phyloP scores from a whole-genome alignment of 1,140 invertebrate genomes.

The Euschistus heros region DNA sequence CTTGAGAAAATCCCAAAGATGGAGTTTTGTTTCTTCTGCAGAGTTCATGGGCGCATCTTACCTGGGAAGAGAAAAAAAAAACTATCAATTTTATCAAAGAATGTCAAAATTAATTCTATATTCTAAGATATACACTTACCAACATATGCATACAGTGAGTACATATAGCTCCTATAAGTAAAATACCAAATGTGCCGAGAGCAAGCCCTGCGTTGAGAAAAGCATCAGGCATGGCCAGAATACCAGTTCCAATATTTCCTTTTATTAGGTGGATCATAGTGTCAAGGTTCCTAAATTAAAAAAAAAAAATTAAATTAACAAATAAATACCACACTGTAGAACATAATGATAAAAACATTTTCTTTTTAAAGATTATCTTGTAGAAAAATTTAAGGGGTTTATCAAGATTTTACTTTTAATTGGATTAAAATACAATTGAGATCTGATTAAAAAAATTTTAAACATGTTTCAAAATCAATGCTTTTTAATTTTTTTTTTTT shows the following conservation, averaged over 20 bases:
- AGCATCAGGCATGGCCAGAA: constrained; percentile 73
- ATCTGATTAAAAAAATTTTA: not conserved
- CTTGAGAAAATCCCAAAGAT: constrained; percentile 58
- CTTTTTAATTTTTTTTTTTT: too few species aligned
- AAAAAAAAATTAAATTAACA: not conserved
- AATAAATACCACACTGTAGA: not conserved
- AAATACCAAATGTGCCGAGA: constrained; percentile 55
- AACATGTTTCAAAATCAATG: not conserved
- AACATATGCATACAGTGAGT: constrained; percentile 83
- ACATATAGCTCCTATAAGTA: constrained; percentile 65
- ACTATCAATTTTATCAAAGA: too few species aligned
- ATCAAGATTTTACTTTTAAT: not conserved
- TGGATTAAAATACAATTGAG: not conserved
- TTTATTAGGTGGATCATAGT: constrained; percentile 70
- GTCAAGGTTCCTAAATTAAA: constrained; percentile 51
- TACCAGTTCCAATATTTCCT: constrained; percentile 75
- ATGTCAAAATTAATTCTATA: too few species aligned
- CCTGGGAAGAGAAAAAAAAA: constrained; percentile 30
- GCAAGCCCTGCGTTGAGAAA: constrained; percentile 69
- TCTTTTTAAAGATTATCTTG: not conserved
- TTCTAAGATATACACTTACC: constrained; percentile 39
- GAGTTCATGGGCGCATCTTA: constrained; percentile 55
- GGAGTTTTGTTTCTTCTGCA: constrained; percentile 51
- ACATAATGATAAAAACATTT: not conserved
- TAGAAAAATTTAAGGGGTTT: not conserved